Conservation (phyloP, 2,797 vertebrate species). For the Rhinichthys osculus region DNA sequence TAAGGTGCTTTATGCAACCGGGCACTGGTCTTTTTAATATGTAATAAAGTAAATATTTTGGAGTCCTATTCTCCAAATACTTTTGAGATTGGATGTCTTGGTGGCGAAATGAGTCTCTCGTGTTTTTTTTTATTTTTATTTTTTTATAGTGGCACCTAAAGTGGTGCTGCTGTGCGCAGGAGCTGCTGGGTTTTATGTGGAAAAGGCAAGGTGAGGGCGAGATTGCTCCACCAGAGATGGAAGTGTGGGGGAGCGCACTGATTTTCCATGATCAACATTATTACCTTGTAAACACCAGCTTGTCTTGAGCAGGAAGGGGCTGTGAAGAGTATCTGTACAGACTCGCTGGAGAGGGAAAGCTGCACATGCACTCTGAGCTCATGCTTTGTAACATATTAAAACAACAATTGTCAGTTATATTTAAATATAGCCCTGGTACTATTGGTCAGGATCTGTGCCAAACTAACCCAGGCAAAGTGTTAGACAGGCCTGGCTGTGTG, state of each 20-base stretch:
- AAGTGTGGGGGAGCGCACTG: slow-evolving; percentile 64
- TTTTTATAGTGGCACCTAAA: slow-evolving; percentile 44
- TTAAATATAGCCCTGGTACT: neutral
- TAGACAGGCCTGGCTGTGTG: neutral
- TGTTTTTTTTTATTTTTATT: neutral
- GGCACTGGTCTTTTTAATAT: neutral
- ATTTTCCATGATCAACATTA: slow-evolving; percentile 65
- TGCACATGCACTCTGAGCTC: slow-evolving; percentile 18
- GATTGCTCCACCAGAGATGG: slow-evolving; percentile 71
- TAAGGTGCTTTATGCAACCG: no score
- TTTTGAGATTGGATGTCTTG: slow-evolving; percentile 21
- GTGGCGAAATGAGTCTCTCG: slow-evolving; percentile 22
- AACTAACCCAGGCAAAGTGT: slow-evolving; percentile 22
- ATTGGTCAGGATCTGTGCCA: slow-evolving; percentile 30
- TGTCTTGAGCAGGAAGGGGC: slow-evolving; percentile 44
- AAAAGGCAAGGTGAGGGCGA: slow-evolving; percentile 71
- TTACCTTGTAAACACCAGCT: slow-evolving; percentile 62
- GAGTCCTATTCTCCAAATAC: neutral
- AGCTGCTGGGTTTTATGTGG: slow-evolving; percentile 73
- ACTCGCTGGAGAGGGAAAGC: slow-evolving; percentile 35
- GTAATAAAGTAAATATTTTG: neutral
- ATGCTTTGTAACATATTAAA: slow-evolving; percentile 24
- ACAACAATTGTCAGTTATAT: slow-evolving; percentile 1
- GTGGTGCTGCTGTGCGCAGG: slow-evolving; percentile 8
- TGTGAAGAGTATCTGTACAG: slow-evolving; percentile 37